A percentile compares a stretch with the other conserved stretches of the same genome.
Evolutionary conservation across 2,113 vertebrate genomes (phyloP).

Genomic region (Castor canadensis): DNA sequence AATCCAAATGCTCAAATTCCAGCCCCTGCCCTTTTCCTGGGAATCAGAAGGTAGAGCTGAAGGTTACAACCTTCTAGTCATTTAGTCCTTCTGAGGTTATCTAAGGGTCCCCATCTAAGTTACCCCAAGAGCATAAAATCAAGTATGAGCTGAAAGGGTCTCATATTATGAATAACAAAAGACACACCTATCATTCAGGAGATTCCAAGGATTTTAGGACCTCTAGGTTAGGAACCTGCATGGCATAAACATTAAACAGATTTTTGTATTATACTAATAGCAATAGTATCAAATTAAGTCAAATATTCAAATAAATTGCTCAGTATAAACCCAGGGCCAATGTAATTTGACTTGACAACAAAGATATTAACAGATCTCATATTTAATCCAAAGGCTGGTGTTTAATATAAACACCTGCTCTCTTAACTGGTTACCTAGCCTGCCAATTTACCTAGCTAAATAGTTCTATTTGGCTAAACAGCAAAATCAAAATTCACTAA

Average conservation of each 20-base stretch:
- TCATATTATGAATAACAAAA: neutral
- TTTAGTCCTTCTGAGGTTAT: neutral
- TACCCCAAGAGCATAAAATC: neutral
- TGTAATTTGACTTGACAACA: neutral
- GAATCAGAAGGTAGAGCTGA: neutral
- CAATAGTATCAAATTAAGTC: neutral
- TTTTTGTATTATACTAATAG: neutral
- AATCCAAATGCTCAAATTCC: neutral
- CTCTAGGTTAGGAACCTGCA: neutral
- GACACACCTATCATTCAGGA: neutral
- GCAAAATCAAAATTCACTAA: constrained; percentile 26
- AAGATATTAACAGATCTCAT: neutral
- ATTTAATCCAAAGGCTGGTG: neutral
- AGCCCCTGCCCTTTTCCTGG: neutral
- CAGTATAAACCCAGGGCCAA: neutral
- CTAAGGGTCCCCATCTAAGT: neutral
- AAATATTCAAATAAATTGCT: neutral
- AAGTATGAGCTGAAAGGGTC: neutral
- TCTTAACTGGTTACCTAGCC: neutral
- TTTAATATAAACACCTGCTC: neutral
- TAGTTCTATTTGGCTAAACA: neutral
- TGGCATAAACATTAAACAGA: neutral
- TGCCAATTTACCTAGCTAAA: neutral
- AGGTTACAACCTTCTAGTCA: neutral
- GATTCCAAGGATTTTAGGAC: neutral